Conservation (phyloP, 1,140 invertebrate species). For the Ceratosolen fusciceps region DNA sequence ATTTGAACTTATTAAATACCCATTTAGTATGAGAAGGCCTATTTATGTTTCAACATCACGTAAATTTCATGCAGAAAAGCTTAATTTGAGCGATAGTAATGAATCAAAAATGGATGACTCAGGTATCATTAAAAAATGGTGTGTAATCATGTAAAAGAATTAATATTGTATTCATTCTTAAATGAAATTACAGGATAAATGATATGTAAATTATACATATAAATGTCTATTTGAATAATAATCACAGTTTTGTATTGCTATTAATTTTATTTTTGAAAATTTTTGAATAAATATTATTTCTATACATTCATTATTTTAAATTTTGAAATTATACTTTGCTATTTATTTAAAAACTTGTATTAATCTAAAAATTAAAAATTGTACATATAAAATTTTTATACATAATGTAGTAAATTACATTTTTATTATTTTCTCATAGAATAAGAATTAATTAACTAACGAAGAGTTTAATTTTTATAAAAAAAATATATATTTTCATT, state of each 20-base stretch:
- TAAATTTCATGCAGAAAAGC: slow-evolving; percentile 56
- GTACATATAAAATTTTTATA: background rate
- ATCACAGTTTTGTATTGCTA: background rate
- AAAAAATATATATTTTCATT: background rate
- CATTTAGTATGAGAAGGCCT: slow-evolving; percentile 53
- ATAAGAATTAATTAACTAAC: background rate
- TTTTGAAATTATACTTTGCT: background rate
- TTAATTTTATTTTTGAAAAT: slow-evolving; percentile 13
- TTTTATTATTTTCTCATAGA: background rate
- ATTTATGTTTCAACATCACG: slow-evolving; percentile 58
- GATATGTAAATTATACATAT: slow-evolving; percentile 30
- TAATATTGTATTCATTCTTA: background rate
- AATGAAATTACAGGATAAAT: slow-evolving; percentile 41
- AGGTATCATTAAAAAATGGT: slow-evolving; percentile 57
- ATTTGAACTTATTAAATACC: slow-evolving; percentile 54
- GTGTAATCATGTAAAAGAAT: slow-evolving; percentile 61
- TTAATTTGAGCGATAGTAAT: slow-evolving; percentile 47
- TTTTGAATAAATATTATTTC: slow-evolving; percentile 20
- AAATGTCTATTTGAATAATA: slow-evolving; percentile 27
- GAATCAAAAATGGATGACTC: slow-evolving; percentile 44
- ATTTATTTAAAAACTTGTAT: background rate
- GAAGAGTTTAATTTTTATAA: background rate
- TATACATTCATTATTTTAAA: background rate
- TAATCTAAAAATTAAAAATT: slow-evolving; percentile 11
- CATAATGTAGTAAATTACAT: background rate